Conservation (phyloP, 1,140 invertebrate genomes). For the Homalodisca vitripennis region DNA sequence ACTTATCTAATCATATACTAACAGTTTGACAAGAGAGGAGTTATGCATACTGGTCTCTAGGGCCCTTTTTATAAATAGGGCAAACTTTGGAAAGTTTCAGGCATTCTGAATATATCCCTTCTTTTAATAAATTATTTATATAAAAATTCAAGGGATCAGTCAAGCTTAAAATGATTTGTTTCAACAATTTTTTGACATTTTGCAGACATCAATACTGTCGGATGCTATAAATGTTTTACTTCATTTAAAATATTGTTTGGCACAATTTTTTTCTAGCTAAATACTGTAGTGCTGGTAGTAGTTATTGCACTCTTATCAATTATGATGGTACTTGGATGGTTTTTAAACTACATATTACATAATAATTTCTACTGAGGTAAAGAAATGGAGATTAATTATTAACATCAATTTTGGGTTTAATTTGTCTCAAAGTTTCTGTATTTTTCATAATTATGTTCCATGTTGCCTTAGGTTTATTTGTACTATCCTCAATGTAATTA, state of each 20-base stretch:
- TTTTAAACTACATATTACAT: no score
- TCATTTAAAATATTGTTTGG: neutral
- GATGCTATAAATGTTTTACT: neutral
- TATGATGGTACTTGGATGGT: no score
- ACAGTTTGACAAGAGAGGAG: neutral
- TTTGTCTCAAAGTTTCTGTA: no score
- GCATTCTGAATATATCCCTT: neutral
- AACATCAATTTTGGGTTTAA: no score
- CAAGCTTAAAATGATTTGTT: neutral
- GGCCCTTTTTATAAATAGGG: neutral
- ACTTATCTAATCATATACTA: neutral
- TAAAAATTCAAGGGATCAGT: neutral
- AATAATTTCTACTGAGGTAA: no score
- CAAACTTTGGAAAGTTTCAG: neutral
- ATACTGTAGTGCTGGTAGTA: no score
- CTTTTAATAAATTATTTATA: neutral
- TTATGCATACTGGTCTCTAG: neutral
- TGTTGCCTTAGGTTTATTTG: no score
- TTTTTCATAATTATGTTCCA: no score
- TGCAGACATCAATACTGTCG: neutral
- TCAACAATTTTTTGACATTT: neutral
- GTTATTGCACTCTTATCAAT: no score
- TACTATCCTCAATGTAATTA: no score
- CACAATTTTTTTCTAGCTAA: no score
- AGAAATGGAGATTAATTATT: no score